Percentiles rank a stretch among this genome's conserved stretches.
phyloP scores from a whole-genome alignment of 2,797 vertebrate genomes.

The Typhlichthys eigenmanni region DNA sequence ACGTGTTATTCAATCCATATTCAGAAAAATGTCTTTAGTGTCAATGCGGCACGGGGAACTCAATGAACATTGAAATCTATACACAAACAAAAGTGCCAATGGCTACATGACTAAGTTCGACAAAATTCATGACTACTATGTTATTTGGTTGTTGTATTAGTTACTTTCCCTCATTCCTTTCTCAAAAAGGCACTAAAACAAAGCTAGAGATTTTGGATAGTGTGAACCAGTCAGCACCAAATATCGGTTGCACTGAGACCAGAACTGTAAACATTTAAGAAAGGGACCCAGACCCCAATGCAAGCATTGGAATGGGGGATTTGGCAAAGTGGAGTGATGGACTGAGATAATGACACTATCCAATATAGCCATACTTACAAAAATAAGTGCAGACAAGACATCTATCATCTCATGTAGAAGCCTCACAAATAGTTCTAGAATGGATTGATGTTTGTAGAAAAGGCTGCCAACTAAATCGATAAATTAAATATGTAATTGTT shows the following conservation, averaged over 20 bases:
- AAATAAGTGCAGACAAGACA: conserved; percentile 3
- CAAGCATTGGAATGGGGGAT: conserved; percentile 24
- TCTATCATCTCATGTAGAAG: neutral
- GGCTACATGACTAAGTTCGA: conserved; percentile 31
- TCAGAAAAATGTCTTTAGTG: conserved; percentile 68
- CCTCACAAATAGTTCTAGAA: neutral
- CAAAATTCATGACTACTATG: conserved; percentile 30
- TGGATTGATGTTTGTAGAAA: conserved; percentile 34
- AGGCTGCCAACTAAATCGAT: conserved; percentile 5
- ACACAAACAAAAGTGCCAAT: conserved; percentile 62
- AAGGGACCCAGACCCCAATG: conserved; percentile 19
- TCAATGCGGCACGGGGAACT: conserved; percentile 60
- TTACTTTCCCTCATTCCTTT: conserved; percentile 48
- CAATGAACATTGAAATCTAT: conserved; percentile 55
- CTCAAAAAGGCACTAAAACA: conserved; percentile 66
- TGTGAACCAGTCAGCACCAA: conserved; percentile 43
- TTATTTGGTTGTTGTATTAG: conserved; percentile 71
- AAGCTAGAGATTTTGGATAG: conserved; percentile 20
- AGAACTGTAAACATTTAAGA: conserved; percentile 66
- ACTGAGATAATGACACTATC: conserved; percentile 4
- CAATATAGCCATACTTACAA: neutral
- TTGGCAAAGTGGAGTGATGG: conserved; percentile 35
- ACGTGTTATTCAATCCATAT: conserved; percentile 22
- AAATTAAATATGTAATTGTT: neutral
- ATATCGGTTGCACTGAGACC: conserved; percentile 34